These are phyloP conservation scores for Augochlora pura DNA, from an alignment of 1,140 invertebrate genomes.

Conservation along the genomic window DNA sequence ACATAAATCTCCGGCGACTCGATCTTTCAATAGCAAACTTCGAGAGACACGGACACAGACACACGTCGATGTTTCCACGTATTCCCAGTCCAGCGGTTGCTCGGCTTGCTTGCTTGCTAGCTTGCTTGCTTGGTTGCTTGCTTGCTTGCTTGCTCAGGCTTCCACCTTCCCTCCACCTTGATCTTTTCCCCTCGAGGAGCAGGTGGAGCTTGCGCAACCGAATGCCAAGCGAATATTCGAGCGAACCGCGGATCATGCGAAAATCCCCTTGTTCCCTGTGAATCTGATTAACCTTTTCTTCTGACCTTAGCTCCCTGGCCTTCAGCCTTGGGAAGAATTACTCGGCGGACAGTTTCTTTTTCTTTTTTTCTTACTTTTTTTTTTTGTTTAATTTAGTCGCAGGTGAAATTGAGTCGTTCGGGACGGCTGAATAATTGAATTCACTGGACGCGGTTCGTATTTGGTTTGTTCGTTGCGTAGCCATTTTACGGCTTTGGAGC, in stretches of 20 bases:
- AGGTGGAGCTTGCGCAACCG: conserved; percentile 37
- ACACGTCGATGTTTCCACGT: conserved; percentile 24
- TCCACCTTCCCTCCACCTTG: conserved; percentile 38
- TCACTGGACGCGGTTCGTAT: no score
- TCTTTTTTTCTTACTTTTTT: no score
- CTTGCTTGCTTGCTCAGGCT: conserved; percentile 2
- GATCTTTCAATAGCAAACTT: conserved; percentile 71
- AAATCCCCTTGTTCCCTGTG: background rate
- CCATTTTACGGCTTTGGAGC: no score
- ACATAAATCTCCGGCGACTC: conserved; percentile 72
- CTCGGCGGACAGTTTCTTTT: no score
- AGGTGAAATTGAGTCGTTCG: no score
- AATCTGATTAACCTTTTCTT: conserved; percentile 10
- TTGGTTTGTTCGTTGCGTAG: no score
- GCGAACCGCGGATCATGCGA: background rate
- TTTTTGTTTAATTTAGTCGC: no score
- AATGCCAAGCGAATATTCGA: conserved; percentile 26
- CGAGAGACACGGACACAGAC: conserved; percentile 26
- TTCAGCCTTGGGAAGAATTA: no score
- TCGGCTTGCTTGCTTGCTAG: background rate
- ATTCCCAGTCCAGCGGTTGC: conserved; percentile 13
- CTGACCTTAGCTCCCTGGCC: background rate
- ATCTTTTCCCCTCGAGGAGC: conserved; percentile 30
- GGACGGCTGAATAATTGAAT: no score
- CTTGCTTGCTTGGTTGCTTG: background rate